Base-by-base conservation (phyloP, 1,140 invertebrate species). In the Rhyacophila brunnea region DNA sequence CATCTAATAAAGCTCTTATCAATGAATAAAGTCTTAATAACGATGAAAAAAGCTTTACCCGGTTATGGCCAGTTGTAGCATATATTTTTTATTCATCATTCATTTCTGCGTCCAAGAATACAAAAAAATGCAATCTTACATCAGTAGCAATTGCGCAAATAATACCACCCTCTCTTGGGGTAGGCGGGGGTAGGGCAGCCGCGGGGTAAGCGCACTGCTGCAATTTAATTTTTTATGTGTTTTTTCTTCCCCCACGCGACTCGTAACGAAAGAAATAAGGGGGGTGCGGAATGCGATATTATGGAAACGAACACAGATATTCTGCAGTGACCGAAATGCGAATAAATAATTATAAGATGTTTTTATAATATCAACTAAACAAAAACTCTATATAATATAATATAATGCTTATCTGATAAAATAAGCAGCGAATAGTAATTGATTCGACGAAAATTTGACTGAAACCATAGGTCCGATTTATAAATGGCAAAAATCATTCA, bases 211-310 rank as follows among this genome's bases (percentile, higher is more conserved):
- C 45, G 55, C 42, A 54, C 60, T 59, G 52, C 51, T 49, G 60
- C 64, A 78, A 79, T 78, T 76, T 79, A 79, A 79, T 79, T 79
- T 79, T 79, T 79, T 79, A 79, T 79, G 76, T 74, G 74, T 75
- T 78, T 78, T 73, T 78, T 79, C 73, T 28, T 42, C 36, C 44
- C 36, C 44, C 23, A 7, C 56, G 47, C 42, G 44, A 10, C 19
- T 40, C 40, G 34, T 36, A 32, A 34, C 7, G n/a, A 32, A 69
- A 71, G 67, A 19, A 45, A 17, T 17, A 11, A 43, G 51, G 56
- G 63, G 63, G 63, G 63, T 65, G 54, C 51, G 59, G 62, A 46
- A 60, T 60, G 62, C 23, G 62, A 64, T 64, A 64, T 60, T 64
- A 51, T 44, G 57, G 62, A 58, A 59, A 58, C 48, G 47, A 49